Evolutionary conservation across 2,113 vertebrate genomes (phyloP), one percentile per base, ranked within the genome.

Genomic region (Bos indicus): DNA sequence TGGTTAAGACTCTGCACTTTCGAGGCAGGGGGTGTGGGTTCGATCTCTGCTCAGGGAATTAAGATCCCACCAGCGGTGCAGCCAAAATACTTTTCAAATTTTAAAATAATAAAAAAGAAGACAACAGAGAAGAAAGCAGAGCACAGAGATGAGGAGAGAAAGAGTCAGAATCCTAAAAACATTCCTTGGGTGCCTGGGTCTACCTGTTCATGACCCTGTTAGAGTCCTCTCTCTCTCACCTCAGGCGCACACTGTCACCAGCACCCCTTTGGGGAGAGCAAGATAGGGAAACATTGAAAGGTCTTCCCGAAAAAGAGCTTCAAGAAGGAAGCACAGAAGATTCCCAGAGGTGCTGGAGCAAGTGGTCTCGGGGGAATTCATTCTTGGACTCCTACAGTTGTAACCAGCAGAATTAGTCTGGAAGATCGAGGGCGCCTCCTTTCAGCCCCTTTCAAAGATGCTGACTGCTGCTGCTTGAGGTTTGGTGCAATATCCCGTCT

Each of bases 391-490:
- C 71, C 84, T 2, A 0, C 1, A 51, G 11, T 1, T 1, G 5
- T 15, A 17, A 21, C 23, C 21, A 3, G 11, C 48, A 12, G 56
- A 11, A 12, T 15, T 14, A 6, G n/a, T 1, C 52, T 17, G 25
- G n/a, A 28, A 52, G 0, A 4, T 7, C 67, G 3, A 46, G 16
- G 6, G 23, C 0, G 2, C 7, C 28, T 43, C 11, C 8, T 1
- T 6, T 51, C 57, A 2, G 1, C 11, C 21, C 36, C 10, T 43
- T 17, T 33, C 15, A 16, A 36, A 10, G 33, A 17, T 9, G 19
- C 15, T 26, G 71, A 40, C 3, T 4, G 16, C 23, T 12, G 11
- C 2, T 9, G 67, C 40, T 25, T 3, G 25, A 56, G 54, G 11
- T 21, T 21, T 60, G 6, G 14, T 59, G 21, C 64, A 15, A n/a